phyloP scores from a whole-genome alignment of 2,113 vertebrate species.

The Centrocercus urophasianus region DNA sequence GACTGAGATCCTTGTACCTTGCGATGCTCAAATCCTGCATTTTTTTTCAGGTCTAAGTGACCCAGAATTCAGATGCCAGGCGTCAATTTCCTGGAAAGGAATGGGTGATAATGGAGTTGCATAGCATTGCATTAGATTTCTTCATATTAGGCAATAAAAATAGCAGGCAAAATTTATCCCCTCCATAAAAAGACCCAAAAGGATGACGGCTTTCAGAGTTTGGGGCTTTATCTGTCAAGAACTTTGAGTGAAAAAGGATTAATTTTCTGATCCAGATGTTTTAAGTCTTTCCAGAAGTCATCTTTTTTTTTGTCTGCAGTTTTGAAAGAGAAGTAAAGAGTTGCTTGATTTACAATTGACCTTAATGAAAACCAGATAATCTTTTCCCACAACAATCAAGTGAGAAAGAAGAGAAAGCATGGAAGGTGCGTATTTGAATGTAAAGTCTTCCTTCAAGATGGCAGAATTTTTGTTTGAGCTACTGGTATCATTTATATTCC shows the following conservation, averaged over 20 bases:
- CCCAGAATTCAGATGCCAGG: background rate
- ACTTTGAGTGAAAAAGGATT: background rate
- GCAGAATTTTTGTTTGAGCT: background rate
- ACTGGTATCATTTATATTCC: background rate
- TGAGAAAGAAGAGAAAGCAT: background rate
- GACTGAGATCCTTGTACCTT: background rate
- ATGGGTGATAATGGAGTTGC: background rate
- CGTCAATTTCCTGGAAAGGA: background rate
- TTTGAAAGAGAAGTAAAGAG: background rate
- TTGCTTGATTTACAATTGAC: background rate
- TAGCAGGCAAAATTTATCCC: background rate
- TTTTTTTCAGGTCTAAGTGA: background rate
- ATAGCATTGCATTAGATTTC: background rate
- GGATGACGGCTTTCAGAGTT: fast-evolving
- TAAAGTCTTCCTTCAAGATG: background rate
- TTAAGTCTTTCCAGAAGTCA: background rate
- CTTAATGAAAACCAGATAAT: background rate
- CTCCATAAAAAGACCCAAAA: background rate
- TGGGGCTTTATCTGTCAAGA: background rate
- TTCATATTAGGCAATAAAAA: background rate
- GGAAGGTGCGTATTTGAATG: background rate
- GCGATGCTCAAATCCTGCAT: background rate
- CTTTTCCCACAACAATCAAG: background rate
- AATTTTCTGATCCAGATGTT: background rate
- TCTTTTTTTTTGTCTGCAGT: background rate